Conservation (phyloP, 2,113 vertebrate species). For the Syrmaticus mikado region DNA sequence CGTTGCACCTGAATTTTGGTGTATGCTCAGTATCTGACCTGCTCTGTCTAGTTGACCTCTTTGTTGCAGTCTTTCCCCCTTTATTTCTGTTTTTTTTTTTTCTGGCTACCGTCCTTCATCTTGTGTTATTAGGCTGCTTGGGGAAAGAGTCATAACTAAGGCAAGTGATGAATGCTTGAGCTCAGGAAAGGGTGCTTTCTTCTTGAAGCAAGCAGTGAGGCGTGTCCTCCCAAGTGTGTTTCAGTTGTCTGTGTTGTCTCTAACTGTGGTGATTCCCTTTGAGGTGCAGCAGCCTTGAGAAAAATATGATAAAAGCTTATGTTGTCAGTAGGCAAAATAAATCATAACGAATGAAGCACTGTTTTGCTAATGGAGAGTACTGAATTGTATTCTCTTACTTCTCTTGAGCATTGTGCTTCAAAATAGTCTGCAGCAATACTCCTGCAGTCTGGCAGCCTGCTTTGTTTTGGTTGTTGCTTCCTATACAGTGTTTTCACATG, state of each 20-base stretch:
- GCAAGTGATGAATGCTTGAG: not conserved
- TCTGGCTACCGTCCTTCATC: not conserved
- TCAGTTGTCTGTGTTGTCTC: not conserved
- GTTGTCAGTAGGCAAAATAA: not conserved
- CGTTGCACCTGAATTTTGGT: accelerated
- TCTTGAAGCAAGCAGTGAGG: not conserved
- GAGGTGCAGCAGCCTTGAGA: not conserved
- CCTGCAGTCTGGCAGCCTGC: not conserved
- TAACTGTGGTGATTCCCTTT: not conserved
- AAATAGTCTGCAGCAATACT: not conserved
- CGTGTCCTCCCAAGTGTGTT: accelerated
- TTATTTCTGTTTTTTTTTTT: not conserved
- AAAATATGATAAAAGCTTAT: accelerated
- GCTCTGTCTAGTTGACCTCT: not conserved
- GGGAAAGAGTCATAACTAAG: not conserved
- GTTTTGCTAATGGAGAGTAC: not conserved
- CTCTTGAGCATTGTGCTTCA: not conserved
- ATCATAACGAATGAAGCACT: accelerated
- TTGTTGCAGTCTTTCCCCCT: accelerated
- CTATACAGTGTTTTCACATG: not conserved
- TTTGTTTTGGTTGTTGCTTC: constrained; percentile 21
- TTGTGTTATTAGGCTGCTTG: not conserved
- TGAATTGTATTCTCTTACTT: not conserved
- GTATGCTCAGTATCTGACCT: not conserved
- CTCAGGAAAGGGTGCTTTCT: not conserved